Evolutionary conservation across 2,888 invertebrate species (phyloP).

Genomic region (Cephus rjabovi): DNA sequence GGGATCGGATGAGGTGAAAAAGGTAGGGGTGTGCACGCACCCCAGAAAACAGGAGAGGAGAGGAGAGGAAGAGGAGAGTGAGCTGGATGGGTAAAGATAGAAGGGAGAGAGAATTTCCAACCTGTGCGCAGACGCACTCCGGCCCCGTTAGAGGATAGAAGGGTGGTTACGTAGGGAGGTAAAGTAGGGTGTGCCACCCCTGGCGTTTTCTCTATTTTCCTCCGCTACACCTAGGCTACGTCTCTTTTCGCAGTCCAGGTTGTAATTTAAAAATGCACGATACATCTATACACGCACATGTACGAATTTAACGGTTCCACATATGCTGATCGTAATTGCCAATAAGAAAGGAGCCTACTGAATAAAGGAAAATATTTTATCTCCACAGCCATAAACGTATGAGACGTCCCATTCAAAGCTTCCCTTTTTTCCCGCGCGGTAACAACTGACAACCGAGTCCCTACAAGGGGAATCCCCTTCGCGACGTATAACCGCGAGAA

Average conservation of each 20-base stretch:
- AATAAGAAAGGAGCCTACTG: background rate
- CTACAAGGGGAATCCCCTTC: background rate
- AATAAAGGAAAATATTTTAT: background rate
- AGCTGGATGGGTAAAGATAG: constrained; percentile 11
- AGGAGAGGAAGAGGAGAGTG: background rate
- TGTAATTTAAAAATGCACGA: background rate
- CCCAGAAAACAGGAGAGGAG: constrained; percentile 21
- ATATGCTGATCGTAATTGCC: background rate
- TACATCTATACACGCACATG: background rate
- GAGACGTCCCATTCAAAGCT: background rate
- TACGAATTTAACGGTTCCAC: background rate
- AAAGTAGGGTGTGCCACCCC: background rate
- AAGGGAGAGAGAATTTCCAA: constrained; percentile 21
- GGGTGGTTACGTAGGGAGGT: background rate
- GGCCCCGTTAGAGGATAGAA: constrained; percentile 38
- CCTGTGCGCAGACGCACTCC: constrained; percentile 33
- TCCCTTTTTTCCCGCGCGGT: background rate
- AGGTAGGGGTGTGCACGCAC: constrained; percentile 33
- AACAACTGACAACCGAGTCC: background rate
- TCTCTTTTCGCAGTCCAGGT: background rate
- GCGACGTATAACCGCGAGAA: background rate
- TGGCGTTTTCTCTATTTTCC: background rate
- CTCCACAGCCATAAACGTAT: background rate
- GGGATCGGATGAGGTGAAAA: constrained; percentile 26
- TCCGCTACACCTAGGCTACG: background rate